A percentile compares a stretch with the other conserved stretches of the same genome.
Conservation (phyloP, 2,113 vertebrate genomes). For the Neodontobutis hainanensis region DNA sequence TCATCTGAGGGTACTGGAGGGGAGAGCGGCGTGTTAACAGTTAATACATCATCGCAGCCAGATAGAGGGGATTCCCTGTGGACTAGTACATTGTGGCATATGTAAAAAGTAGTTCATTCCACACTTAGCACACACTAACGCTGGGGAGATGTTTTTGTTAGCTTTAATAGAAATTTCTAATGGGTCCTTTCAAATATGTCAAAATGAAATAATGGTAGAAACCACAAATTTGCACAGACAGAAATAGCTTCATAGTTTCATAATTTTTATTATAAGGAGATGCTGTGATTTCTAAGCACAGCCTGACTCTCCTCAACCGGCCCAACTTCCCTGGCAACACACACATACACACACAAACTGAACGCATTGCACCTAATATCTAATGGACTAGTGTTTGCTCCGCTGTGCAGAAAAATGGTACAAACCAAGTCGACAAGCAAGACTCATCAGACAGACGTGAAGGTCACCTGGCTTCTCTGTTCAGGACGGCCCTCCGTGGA, state of each 20-base stretch:
- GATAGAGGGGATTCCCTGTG: conserved; percentile 67
- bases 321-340: conserved; percentile 29
- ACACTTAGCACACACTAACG: conserved; percentile 73
- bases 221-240: conserved; percentile 57
- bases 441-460: conserved; percentile 68
- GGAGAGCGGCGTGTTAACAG: conserved; percentile 63
- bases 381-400: conserved; percentile 63
- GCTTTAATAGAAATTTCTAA: conserved; percentile 77
- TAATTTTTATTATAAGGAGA: conserved; percentile 62
- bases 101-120: conserved; percentile 80
- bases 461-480: conserved; percentile 69
- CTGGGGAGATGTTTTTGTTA: conserved; percentile 75
- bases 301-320: conserved; percentile 45
- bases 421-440: conserved; percentile 62
- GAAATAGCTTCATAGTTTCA: conserved; percentile 72
- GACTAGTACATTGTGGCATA: conserved; percentile 71
- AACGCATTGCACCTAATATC: conserved; percentile 34
- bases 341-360: conserved; percentile 30
- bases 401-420: conserved; percentile 61
- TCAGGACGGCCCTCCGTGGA: conserved; percentile 44
- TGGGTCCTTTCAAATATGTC: conserved; percentile 73
- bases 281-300: conserved; percentile 32
- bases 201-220: conserved; percentile 72
- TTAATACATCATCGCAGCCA: conserved; percentile 73
- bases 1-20: conserved; percentile 53